These are phyloP conservation scores for Noctua pronuba DNA, from an alignment of 2,888 invertebrate species.

Conservation along the genomic window DNA sequence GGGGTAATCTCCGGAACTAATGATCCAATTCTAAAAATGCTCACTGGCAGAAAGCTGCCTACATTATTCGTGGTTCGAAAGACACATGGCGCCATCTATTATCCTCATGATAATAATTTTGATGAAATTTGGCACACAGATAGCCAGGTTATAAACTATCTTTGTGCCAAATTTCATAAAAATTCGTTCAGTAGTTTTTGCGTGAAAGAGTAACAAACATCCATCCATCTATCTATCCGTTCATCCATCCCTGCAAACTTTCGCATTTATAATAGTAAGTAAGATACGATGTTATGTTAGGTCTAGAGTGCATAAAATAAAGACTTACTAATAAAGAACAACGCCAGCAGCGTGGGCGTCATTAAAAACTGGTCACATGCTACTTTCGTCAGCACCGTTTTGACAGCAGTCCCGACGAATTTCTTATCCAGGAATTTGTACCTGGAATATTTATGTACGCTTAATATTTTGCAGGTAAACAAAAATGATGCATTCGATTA, in stretches of 20 bases:
- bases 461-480: neutral
- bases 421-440: slow-evolving; percentile 94
- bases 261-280: neutral
- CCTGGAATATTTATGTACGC: slow-evolving; percentile 86
- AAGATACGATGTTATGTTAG: neutral
- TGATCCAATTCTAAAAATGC: too few relatives aligned
- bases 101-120: too few relatives aligned
- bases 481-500: neutral
- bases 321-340: slow-evolving; percentile 93
- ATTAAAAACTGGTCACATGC: slow-evolving; percentile 94
- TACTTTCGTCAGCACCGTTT: slow-evolving; percentile 92
- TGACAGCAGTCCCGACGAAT: slow-evolving; percentile 92
- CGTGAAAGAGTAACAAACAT: neutral
- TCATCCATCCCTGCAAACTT: neutral
- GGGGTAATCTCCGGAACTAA: too few relatives aligned
- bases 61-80: too few relatives aligned
- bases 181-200: neutral
- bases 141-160: neutral
- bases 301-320: neutral
- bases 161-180: neutral
- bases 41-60: too few relatives aligned
- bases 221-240: neutral
- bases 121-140: too few relatives aligned
- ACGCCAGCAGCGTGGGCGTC: slow-evolving; percentile 93
- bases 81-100: too few relatives aligned